Conservation (phyloP, 2,888 invertebrate species). For the Amiota mariae region DNA sequence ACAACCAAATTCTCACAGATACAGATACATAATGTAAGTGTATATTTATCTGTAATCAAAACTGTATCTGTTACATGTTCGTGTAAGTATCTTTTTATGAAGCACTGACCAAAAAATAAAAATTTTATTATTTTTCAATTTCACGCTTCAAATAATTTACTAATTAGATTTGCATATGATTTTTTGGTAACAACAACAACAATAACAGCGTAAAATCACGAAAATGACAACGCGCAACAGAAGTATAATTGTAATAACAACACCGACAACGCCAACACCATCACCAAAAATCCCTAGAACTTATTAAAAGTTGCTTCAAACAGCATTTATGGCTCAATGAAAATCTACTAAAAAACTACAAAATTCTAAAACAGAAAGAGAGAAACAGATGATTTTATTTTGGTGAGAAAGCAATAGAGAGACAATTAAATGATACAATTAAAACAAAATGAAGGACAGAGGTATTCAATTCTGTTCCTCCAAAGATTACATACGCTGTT, state of each 20-base stretch:
- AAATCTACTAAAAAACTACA: constrained; percentile 13
- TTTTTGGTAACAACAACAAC: constrained; percentile 53
- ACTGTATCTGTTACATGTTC: not conserved
- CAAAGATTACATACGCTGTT: too few species aligned
- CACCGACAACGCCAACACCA: not conserved
- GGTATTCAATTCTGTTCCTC: too few species aligned
- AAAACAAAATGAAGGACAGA: too few species aligned
- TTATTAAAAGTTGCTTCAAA: constrained; percentile 15
- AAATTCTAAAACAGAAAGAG: constrained; percentile 2
- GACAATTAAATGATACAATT: too few species aligned
- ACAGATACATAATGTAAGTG: not conserved
- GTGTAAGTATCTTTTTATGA: constrained; percentile 1
- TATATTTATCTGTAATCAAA: constrained; percentile 28
- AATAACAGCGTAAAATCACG: not conserved
- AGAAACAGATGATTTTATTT: not conserved
- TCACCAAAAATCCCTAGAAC: not conserved
- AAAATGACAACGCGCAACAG: not conserved
- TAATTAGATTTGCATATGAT: constrained; percentile 71
- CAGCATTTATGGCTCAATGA: constrained; percentile 26
- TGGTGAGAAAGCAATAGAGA: too few species aligned
- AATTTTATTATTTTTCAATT: constrained; percentile 63
- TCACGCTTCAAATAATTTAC: constrained; percentile 71
- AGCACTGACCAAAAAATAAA: constrained; percentile 42
- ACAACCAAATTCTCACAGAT: too few species aligned
- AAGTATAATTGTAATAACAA: not conserved